Percentiles rank a stretch among this genome's conserved stretches.
phyloP scores from a whole-genome alignment of 2,797 vertebrate genomes.

The Tamandua tetradactyla region DNA sequence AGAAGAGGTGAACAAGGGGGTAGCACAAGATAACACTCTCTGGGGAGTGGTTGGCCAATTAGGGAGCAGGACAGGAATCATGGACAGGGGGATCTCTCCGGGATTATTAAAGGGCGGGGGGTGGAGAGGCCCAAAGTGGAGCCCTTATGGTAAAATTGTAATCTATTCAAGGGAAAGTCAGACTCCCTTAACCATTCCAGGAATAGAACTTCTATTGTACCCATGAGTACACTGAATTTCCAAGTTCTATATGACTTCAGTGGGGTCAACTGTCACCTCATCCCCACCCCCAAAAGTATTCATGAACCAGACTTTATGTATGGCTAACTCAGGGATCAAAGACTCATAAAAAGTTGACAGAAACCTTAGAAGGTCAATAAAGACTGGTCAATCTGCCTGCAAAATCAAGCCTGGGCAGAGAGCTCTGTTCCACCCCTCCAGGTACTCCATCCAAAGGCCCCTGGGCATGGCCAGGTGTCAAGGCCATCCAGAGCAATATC shows the following conservation, averaged over 20 bases:
- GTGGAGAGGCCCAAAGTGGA: neutral
- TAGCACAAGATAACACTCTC: neutral
- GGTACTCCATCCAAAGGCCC: neutral
- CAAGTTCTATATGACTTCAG: neutral
- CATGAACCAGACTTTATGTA: neutral
- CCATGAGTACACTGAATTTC: neutral
- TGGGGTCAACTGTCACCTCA: neutral
- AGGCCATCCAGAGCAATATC: neutral
- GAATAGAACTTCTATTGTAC: neutral
- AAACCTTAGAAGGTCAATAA: neutral
- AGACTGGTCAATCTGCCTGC: neutral
- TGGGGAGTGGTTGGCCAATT: neutral
- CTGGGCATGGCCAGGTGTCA: neutral
- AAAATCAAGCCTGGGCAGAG: neutral
- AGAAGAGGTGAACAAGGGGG: neutral
- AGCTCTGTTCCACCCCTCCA: neutral
- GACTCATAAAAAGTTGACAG: neutral
- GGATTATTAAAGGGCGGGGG: fast-evolving
- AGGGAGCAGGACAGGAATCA: neutral
- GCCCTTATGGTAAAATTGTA: neutral
- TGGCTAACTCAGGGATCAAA: neutral
- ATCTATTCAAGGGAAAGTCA: neutral
- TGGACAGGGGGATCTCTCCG: neutral
- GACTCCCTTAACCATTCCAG: neutral
- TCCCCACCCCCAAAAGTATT: too few species aligned